phyloP scores from a whole-genome alignment of 2,113 vertebrate species.

The Panthera leo region DNA sequence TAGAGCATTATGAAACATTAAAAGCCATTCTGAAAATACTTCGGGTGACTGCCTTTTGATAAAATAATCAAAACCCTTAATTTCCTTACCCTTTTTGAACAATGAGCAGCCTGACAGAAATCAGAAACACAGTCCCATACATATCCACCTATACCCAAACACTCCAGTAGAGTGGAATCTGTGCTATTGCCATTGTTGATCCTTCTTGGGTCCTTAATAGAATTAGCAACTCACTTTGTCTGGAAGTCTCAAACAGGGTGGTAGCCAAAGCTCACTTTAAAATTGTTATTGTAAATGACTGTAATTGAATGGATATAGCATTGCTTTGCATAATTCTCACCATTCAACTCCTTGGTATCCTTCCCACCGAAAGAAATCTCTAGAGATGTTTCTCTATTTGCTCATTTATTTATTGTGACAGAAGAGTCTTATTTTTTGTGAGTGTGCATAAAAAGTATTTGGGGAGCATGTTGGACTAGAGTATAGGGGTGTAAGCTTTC shows the following conservation, averaged over 20 bases:
- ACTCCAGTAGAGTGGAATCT: not conserved
- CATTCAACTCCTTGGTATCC: accelerated
- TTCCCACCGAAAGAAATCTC: not conserved
- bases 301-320: not conserved
- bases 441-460: not conserved
- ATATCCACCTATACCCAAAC: not conserved
- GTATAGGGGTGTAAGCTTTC: not conserved
- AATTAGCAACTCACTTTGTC: not conserved
- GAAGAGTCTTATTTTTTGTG: not conserved
- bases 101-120: not conserved
- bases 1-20: not conserved
- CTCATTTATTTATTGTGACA: not conserved
- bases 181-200: not conserved
- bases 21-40: not conserved
- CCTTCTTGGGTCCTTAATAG: not conserved
- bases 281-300: not conserved
- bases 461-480: not conserved
- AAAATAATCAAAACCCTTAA: not conserved
- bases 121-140: not conserved
- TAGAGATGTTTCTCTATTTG: not conserved
- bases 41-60: not conserved
- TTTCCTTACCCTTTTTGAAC: not conserved
- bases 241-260: not conserved
- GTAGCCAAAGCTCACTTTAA: not conserved
- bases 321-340: not conserved